These are phyloP conservation scores for Napeogenes sylphis DNA, from an alignment of 2,888 invertebrate genomes.

Conservation along the genomic window DNA sequence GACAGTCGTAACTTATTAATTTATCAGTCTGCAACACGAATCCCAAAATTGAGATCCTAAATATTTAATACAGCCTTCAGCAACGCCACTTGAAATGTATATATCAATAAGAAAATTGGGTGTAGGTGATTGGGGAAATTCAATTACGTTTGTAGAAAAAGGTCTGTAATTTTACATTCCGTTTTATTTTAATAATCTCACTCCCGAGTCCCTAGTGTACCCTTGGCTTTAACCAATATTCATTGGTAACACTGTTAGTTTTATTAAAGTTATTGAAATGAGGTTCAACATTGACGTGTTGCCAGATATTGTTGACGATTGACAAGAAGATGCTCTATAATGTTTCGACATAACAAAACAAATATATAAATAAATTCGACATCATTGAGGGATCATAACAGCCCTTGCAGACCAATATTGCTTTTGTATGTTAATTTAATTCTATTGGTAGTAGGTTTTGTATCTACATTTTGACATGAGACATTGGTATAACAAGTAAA, in stretches of 20 bases:
- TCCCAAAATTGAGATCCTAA: background rate
- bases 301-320: no score
- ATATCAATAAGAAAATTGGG: slow-evolving; percentile 22
- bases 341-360: background rate
- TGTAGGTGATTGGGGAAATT: slow-evolving; percentile 21
- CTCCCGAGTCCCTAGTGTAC: slow-evolving; percentile 1
- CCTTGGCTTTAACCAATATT: background rate
- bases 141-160: slow-evolving; percentile 20
- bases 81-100: slow-evolving; percentile 6
- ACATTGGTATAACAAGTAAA: no score
- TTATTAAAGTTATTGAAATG: slow-evolving; percentile 1
- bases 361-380: no score
- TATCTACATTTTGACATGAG: no score
- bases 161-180: slow-evolving; percentile 11
- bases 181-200: slow-evolving; percentile 6
- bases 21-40: no score
- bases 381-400: no score
- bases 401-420: no score
- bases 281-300: background rate
- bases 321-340: slow-evolving; percentile 2
- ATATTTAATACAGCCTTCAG: slow-evolving; percentile 6
- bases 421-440: no score
- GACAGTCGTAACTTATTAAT: no score
- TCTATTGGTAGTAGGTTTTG: no score
- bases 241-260: background rate